phyloP scores from a whole-genome alignment of 2,888 invertebrate species.

The Antheraea yamamai region DNA sequence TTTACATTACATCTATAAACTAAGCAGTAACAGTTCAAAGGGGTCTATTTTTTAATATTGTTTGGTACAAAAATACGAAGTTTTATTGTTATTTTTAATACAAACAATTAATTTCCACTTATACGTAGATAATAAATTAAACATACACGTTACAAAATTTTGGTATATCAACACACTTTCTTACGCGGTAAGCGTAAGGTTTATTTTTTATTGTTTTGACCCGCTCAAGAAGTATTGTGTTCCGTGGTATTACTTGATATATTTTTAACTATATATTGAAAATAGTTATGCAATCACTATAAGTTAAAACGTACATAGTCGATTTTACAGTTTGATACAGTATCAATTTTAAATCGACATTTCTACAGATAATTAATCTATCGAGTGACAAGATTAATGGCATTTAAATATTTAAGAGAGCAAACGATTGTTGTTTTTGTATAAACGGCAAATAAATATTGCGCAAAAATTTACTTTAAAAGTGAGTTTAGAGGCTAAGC shows the following conservation, averaged over 20 bases:
- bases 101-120: slow-evolving; percentile 41
- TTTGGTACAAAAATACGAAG: slow-evolving; percentile 67
- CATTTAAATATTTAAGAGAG: slow-evolving; percentile 5
- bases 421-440: background rate
- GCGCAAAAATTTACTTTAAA: background rate
- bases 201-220: background rate
- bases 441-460: background rate
- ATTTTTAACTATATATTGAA: background rate
- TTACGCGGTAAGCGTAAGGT: background rate
- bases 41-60: slow-evolving; percentile 40
- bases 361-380: slow-evolving; percentile 10
- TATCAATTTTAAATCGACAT: background rate
- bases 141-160: slow-evolving; percentile 19
- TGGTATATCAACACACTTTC: background rate
- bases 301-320: background rate
- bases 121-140: slow-evolving; percentile 24
- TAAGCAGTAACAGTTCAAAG: slow-evolving; percentile 36
- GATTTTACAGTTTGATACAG: background rate
- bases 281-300: background rate
- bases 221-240: background rate
- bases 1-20: slow-evolving; percentile 30
- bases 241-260: background rate
- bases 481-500: background rate
- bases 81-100: slow-evolving; percentile 47
- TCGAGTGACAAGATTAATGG: slow-evolving; percentile 8